Evolutionary conservation across 64 coral and sea anemone species (phyloP).

Genomic region (Actinia tenebrosa): DNA sequence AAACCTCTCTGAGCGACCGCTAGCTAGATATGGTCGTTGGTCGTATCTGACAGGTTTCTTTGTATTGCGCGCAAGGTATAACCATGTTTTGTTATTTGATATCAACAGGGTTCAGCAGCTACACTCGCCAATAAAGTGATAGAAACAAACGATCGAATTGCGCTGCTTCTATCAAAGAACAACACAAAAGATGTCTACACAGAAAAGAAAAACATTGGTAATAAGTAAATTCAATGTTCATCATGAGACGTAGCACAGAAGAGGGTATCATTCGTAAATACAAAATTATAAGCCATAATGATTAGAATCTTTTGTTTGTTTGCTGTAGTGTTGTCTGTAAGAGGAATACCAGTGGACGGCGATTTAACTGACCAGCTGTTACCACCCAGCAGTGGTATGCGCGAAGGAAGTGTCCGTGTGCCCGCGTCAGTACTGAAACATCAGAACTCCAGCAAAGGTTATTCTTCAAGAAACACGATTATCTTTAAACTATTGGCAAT

Average conservation of each 20-base stretch:
- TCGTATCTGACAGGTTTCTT: background rate
- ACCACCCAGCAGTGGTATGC: background rate
- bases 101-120: background rate
- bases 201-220: background rate
- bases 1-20: background rate
- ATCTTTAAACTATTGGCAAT: too few species aligned
- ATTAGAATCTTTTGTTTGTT: background rate
- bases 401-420: background rate
- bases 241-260: background rate
- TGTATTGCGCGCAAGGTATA: background rate
- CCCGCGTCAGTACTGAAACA: background rate
- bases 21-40: background rate
- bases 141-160: background rate
- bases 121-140: background rate
- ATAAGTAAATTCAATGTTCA: background rate
- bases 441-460: conserved; percentile 9
- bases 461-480: too few species aligned
- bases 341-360: background rate
- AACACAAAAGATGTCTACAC: background rate
- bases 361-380: background rate
- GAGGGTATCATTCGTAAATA: background rate
- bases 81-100: background rate
- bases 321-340: background rate
- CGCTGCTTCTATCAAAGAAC: conserved; percentile 4
- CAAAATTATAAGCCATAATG: background rate